phyloP scores from a whole-genome alignment of 2,113 vertebrate species.

The Colinus virginianus region DNA sequence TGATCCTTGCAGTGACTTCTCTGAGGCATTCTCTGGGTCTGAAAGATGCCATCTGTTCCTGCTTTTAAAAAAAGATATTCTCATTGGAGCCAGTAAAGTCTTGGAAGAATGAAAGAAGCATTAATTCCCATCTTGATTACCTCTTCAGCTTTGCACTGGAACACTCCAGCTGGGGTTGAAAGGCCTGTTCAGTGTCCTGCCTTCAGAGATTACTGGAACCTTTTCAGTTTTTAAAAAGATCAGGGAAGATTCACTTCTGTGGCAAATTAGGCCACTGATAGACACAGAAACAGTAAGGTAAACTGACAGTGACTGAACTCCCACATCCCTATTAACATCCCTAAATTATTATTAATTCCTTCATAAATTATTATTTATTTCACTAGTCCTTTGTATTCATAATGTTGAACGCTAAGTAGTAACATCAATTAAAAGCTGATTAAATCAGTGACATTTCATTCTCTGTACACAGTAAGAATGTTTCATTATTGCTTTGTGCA shows the following conservation, averaged over 20 bases:
- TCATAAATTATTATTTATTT: not conserved
- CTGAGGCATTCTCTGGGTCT: not conserved
- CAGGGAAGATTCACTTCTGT: not conserved
- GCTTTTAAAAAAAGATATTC: not conserved
- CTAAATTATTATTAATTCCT: not conserved
- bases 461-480: not conserved
- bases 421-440: not conserved
- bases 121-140: constrained; percentile 21
- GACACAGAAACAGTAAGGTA: constrained; percentile 1
- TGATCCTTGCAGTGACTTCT: not conserved
- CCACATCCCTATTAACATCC: not conserved
- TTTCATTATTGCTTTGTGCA: not conserved
- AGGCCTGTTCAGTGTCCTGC: constrained; percentile 32
- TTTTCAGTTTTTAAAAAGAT: constrained; percentile 34
- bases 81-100: not conserved
- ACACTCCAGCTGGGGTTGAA: not conserved
- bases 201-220: constrained; percentile 16
- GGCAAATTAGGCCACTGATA: not conserved
- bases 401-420: not conserved
- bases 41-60: not conserved
- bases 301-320: not conserved
- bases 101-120: not conserved
- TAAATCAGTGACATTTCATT: not conserved
- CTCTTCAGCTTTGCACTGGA: not conserved
- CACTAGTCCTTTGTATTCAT: not conserved